Evolutionary conservation across 2,113 vertebrate genomes (phyloP).

Genomic region (Struthidea cinerea): DNA sequence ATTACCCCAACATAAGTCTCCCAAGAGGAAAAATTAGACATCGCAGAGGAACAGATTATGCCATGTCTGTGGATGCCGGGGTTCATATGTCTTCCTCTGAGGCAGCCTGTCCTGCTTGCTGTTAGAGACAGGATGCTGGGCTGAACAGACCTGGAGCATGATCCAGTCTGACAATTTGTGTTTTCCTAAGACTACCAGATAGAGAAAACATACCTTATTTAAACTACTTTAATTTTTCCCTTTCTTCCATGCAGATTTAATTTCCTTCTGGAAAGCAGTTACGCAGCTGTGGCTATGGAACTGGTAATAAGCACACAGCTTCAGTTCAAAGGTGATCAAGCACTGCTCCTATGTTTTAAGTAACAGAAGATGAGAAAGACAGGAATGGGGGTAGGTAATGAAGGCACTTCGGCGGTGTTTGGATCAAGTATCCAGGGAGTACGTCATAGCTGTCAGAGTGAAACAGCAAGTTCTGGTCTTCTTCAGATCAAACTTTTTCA

Average conservation of each 20-base stretch:
- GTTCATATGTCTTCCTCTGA: not conserved
- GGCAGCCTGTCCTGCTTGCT: not conserved
- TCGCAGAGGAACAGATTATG: constrained; percentile 29
- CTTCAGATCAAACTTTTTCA: not conserved
- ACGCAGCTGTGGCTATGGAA: constrained; percentile 38
- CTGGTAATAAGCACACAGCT: constrained; percentile 18
- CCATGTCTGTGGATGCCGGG: not conserved
- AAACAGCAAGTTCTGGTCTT: constrained; percentile 12
- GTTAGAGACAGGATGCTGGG: not conserved
- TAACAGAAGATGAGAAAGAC: constrained; percentile 7
- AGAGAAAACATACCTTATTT: constrained; percentile 28
- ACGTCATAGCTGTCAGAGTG: not conserved
- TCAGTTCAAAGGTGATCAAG: constrained; percentile 40
- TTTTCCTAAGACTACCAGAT: not conserved
- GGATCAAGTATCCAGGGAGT: not conserved
- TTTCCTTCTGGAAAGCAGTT: constrained; percentile 52
- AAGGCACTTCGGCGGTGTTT: not conserved
- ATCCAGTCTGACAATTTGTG: not conserved
- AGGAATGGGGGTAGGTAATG: not conserved
- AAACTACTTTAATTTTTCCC: not conserved
- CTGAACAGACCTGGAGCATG: not conserved
- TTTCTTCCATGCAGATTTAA: constrained; percentile 39
- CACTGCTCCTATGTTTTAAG: not conserved
- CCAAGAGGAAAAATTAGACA: constrained; percentile 8
- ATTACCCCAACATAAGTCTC: not conserved